Evolutionary conservation across 1,140 invertebrate species (phyloP).

Genomic region (Oncopeltus fasciatus): DNA sequence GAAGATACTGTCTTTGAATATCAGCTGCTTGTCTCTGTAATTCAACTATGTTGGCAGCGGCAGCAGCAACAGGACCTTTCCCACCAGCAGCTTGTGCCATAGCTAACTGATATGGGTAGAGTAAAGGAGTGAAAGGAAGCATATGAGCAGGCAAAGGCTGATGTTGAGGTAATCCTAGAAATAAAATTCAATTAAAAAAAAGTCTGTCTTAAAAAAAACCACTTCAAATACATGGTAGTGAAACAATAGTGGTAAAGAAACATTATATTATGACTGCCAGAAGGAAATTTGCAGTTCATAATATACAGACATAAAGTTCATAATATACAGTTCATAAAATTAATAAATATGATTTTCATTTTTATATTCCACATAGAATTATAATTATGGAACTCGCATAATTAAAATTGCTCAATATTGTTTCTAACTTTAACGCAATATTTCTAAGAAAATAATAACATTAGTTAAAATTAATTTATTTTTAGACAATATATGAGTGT

Average conservation of each 20-base stretch:
- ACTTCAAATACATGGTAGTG: neutral
- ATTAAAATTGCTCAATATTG: too few species aligned
- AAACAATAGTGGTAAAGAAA: neutral
- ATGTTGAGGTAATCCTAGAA: slow-evolving; percentile 27
- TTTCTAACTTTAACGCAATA: too few species aligned
- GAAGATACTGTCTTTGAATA: slow-evolving; percentile 83
- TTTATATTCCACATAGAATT: too few species aligned
- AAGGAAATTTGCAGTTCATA: too few species aligned
- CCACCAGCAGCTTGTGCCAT: slow-evolving; percentile 52
- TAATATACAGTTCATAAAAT: too few species aligned
- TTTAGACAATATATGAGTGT: too few species aligned
- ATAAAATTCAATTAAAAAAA: neutral
- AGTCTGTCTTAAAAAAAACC: neutral
- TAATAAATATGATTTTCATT: too few species aligned
- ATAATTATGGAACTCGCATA: too few species aligned
- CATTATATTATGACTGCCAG: too few species aligned
- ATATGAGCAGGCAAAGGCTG: slow-evolving; percentile 51
- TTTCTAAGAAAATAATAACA: too few species aligned
- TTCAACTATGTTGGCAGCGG: slow-evolving; percentile 46
- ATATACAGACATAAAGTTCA: too few species aligned
- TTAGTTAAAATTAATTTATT: too few species aligned
- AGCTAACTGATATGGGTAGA: slow-evolving; percentile 67
- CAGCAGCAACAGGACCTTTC: slow-evolving; percentile 31
- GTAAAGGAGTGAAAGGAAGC: slow-evolving; percentile 67
- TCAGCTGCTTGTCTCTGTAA: slow-evolving; percentile 67